Percentiles rank a stretch among this genome's conserved stretches.
Evolutionary conservation across 2,113 vertebrate genomes (phyloP).

Genomic region (Taurulus bubalis): DNA sequence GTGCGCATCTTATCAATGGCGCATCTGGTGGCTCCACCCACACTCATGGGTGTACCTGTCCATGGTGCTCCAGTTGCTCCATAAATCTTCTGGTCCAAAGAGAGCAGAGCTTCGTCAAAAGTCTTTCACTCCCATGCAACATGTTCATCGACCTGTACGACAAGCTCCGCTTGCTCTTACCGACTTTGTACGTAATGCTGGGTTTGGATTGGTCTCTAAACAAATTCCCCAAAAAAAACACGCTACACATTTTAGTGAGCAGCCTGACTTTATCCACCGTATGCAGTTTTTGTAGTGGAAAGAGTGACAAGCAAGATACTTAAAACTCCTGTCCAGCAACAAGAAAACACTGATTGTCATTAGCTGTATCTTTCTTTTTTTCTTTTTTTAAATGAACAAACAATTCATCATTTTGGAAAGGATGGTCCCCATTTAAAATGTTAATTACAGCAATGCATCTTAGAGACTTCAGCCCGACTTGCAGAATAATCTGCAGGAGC

Average conservation of each 20-base stretch:
- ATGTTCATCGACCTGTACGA: neutral
- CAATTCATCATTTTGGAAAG: conserved; percentile 66
- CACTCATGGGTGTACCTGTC: conserved; percentile 64
- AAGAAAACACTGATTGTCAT: conserved; percentile 25
- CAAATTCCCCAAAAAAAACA: neutral
- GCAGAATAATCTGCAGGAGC: conserved; percentile 54
- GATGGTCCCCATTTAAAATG: conserved; percentile 66
- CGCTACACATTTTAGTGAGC: neutral
- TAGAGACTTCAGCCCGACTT: conserved; percentile 45
- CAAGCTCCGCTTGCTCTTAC: neutral
- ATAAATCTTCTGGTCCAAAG: conserved; percentile 58
- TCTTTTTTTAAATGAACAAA: conserved; percentile 52
- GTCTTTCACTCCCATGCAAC: neutral
- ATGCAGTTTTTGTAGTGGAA: conserved; percentile 26
- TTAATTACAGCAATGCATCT: conserved; percentile 71
- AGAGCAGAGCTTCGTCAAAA: conserved; percentile 21
- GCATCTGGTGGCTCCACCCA: conserved; percentile 65
- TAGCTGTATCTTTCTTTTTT: conserved; percentile 30
- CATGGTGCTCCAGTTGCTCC: conserved; percentile 36
- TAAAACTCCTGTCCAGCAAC: conserved; percentile 31
- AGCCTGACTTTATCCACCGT: conserved; percentile 33
- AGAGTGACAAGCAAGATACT: conserved; percentile 37
- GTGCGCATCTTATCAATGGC: conserved; percentile 60
- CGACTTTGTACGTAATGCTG: neutral
- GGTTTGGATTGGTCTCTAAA: neutral